A percentile compares a stretch with the other conserved stretches of the same genome.
Evolutionary conservation across 2,888 invertebrate genomes (phyloP).

Genomic region (Chaetogeoica ovagalla): DNA sequence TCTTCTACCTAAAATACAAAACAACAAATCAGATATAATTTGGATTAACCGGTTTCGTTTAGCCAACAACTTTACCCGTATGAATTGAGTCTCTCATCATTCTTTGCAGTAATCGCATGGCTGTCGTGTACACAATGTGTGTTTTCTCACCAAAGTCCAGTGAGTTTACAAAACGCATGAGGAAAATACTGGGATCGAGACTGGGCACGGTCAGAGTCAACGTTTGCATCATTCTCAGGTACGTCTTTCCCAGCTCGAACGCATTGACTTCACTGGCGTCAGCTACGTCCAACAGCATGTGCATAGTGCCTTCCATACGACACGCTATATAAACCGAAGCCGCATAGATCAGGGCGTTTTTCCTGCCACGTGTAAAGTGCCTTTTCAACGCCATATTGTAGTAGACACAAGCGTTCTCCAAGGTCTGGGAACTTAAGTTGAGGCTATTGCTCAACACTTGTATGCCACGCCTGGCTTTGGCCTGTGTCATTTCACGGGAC

Average conservation of each 20-base stretch:
- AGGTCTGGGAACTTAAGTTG: slow-evolving; percentile 67
- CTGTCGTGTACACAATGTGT: slow-evolving; percentile 93
- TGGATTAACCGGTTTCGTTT: too few relatives aligned
- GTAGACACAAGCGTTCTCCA: slow-evolving; percentile 91
- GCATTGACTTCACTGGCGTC: slow-evolving; percentile 91
- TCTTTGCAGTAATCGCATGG: slow-evolving; percentile 87
- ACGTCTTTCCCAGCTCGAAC: slow-evolving; percentile 91
- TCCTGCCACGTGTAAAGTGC: slow-evolving; percentile 87
- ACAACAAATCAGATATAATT: not conserved
- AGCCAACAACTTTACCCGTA: slow-evolving; percentile 51
- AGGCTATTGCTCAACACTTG: slow-evolving; percentile 44
- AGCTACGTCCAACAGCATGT: slow-evolving; percentile 94
- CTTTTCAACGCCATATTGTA: slow-evolving; percentile 86
- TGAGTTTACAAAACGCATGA: slow-evolving; percentile 90
- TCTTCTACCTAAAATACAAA: slow-evolving; percentile 74
- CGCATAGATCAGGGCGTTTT: slow-evolving; percentile 87
- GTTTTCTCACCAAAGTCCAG: slow-evolving; percentile 89
- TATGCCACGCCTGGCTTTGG: slow-evolving; percentile 86
- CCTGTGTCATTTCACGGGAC: slow-evolving; percentile 88
- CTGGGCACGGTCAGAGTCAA: slow-evolving; percentile 84
- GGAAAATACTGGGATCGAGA: slow-evolving; percentile 89
- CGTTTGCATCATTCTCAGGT: slow-evolving; percentile 83
- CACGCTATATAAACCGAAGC: slow-evolving; percentile 98
- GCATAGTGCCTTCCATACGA: slow-evolving; percentile 89
- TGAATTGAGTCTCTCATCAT: slow-evolving; percentile 99